A percentile compares a stretch with the other conserved stretches of the same genome.
Evolutionary conservation across 2,797 vertebrate genomes (phyloP).

Genomic region (Spizella passerina): DNA sequence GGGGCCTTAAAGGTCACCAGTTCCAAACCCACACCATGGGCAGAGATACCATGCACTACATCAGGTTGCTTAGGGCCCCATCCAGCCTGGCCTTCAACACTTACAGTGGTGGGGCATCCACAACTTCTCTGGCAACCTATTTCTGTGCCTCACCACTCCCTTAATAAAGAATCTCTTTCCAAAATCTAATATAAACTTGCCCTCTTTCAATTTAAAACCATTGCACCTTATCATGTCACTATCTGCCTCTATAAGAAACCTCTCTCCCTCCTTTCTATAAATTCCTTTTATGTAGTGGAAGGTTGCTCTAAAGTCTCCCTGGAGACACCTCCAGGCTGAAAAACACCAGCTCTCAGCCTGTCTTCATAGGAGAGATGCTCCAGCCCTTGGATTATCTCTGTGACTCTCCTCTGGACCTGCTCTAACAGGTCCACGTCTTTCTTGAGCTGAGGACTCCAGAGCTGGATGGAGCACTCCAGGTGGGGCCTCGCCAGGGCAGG

Average conservation of each 20-base stretch:
- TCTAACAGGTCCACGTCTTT: not conserved
- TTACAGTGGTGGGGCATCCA: not conserved
- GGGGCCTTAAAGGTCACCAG: not conserved
- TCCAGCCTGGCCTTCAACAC: not conserved
- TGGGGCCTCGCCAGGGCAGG: too few species aligned
- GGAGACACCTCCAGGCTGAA: not conserved
- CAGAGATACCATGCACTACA: not conserved
- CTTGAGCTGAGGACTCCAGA: not conserved
- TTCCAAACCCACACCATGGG: not conserved
- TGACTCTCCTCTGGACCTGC: not conserved
- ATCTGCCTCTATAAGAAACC: not conserved
- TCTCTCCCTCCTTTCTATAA: not conserved
- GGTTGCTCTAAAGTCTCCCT: not conserved
- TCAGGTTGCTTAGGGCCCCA: not conserved
- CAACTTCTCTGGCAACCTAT: not conserved
- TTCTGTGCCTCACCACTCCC: not conserved
- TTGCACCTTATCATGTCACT: not conserved
- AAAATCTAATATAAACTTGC: not conserved
- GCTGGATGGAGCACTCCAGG: not conserved
- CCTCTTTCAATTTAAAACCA: not conserved
- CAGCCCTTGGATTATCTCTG: not conserved
- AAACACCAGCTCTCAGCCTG: not conserved
- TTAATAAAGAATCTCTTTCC: not conserved
- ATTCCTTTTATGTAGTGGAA: not conserved
- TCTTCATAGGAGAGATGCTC: not conserved